These are phyloP conservation scores for Cephalotes varians DNA, from an alignment of 2,888 invertebrate genomes.

Conservation along the genomic window DNA sequence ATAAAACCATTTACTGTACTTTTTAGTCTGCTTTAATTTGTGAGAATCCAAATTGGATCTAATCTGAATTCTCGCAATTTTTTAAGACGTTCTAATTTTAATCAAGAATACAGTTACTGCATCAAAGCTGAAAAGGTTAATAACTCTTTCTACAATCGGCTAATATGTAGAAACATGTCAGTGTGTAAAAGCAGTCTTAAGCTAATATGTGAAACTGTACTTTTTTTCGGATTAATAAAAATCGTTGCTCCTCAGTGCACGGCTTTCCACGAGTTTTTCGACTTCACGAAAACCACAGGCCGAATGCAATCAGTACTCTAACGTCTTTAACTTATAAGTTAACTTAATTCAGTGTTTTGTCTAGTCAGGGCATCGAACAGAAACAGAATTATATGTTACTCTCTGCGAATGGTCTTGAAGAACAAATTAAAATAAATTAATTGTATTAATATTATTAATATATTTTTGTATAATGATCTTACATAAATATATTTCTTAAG, in stretches of 20 bases:
- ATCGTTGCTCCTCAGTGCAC: slow-evolving; percentile 64
- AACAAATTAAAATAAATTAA: slow-evolving; percentile 40
- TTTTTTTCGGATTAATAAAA: slow-evolving; percentile 49
- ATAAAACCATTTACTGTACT: not conserved
- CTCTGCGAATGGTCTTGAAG: not conserved
- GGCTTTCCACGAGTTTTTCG: slow-evolving; percentile 51
- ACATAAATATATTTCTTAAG: not conserved
- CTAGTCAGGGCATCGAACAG: slow-evolving; percentile 62
- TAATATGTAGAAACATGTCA: slow-evolving; percentile 68
- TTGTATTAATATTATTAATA: slow-evolving; percentile 17
- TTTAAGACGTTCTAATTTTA: not conserved
- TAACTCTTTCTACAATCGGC: slow-evolving; percentile 14
- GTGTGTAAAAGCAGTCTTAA: slow-evolving; percentile 79
- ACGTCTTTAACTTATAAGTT: slow-evolving; percentile 74
- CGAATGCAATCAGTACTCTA: slow-evolving; percentile 68
- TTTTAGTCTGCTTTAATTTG: not conserved
- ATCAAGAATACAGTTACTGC: not conserved
- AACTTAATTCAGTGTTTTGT: slow-evolving; percentile 78
- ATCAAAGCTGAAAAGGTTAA: slow-evolving; percentile 33
- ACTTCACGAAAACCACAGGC: slow-evolving; percentile 61
- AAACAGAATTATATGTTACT: slow-evolving; percentile 22
- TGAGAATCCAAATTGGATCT: not conserved
- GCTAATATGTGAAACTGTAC: slow-evolving; percentile 67
- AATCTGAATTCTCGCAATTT: not conserved
- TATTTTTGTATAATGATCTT: slow-evolving; percentile 4